Evolutionary conservation across 2,888 invertebrate species (phyloP).

Genomic region (Oasisia sp.): DNA sequence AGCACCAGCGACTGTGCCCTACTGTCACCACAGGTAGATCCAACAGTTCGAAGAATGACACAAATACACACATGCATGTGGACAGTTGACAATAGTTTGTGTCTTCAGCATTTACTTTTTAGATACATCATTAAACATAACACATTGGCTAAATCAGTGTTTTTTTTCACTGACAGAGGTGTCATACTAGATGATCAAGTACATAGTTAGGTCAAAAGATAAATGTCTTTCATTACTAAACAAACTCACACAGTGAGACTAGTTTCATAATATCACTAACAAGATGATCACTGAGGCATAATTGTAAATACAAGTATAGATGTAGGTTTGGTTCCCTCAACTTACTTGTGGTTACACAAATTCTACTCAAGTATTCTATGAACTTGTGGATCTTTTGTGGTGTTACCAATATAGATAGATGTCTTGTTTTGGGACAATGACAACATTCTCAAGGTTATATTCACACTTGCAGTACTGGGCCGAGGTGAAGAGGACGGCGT

Average conservation of each 20-base stretch:
- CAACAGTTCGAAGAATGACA: not conserved
- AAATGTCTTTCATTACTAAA: too few relatives aligned
- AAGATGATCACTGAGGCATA: not conserved
- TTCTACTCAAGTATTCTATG: not conserved
- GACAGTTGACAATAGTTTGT: too few relatives aligned
- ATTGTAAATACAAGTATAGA: not conserved
- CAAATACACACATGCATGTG: not conserved
- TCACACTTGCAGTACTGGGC: slow-evolving; percentile 28
- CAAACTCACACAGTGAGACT: too few relatives aligned
- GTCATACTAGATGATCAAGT: too few relatives aligned
- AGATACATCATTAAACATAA: too few relatives aligned
- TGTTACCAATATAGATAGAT: not conserved
- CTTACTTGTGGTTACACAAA: not conserved
- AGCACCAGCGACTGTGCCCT: slow-evolving; percentile 62
- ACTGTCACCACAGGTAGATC: slow-evolving; percentile 47
- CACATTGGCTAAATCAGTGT: too few relatives aligned
- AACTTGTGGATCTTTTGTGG: not conserved
- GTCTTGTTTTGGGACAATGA: not conserved
- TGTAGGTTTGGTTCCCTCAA: not conserved
- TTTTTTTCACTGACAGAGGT: too few relatives aligned
- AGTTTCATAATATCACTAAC: not conserved
- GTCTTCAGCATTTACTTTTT: too few relatives aligned
- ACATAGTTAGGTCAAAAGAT: too few relatives aligned
- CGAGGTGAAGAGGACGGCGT: slow-evolving; percentile 77
- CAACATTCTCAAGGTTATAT: not conserved